Conservation (phyloP, 2,888 invertebrate species). For the Drosophila infuscata region DNA sequence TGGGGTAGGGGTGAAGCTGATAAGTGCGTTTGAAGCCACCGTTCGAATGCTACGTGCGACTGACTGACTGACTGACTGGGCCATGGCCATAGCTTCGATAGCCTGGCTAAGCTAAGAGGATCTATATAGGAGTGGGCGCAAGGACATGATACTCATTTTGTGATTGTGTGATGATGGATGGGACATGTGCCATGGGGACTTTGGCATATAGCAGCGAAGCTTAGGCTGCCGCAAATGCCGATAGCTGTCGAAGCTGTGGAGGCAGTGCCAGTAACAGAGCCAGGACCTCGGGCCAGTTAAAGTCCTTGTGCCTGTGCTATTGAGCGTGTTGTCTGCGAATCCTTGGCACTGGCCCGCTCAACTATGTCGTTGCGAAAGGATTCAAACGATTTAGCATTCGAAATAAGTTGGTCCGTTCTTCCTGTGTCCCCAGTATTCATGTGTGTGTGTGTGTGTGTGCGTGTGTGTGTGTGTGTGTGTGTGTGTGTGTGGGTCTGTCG, state of each 20-base stretch:
- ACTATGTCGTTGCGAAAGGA: slow-evolving; percentile 73
- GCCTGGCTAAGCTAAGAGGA: slow-evolving; percentile 21
- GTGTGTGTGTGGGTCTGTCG: slow-evolving; percentile 23
- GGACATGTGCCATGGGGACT: slow-evolving; percentile 67
- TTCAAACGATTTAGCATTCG: slow-evolving; percentile 76
- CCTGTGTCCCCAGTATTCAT: neutral
- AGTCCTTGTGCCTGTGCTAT: slow-evolving; percentile 56
- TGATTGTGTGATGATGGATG: slow-evolving; percentile 82
- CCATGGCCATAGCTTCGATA: slow-evolving; percentile 47
- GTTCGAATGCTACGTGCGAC: slow-evolving; percentile 74
- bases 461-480: neutral
- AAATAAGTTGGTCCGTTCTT: slow-evolving; percentile 67
- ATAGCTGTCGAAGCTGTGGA: slow-evolving; percentile 54
- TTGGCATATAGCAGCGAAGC: slow-evolving; percentile 43
- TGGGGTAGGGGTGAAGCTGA: slow-evolving; percentile 57
- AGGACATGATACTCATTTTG: slow-evolving; percentile 78
- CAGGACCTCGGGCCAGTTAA: slow-evolving; percentile 59
- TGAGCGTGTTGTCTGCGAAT: slow-evolving; percentile 48
- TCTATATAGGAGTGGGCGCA: neutral
- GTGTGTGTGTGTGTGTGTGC: too few relatives aligned
- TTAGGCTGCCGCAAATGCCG: slow-evolving; percentile 60
- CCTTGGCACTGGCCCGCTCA: slow-evolving; percentile 54
- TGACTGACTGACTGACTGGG: slow-evolving; percentile 42
- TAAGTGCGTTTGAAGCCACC: slow-evolving; percentile 80
- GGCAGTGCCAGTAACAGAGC: slow-evolving; percentile 23